Percentiles rank a stretch among this genome's conserved stretches.
Evolutionary conservation across 2,888 invertebrate genomes (phyloP).

Genomic region (Metellina segmentata): DNA sequence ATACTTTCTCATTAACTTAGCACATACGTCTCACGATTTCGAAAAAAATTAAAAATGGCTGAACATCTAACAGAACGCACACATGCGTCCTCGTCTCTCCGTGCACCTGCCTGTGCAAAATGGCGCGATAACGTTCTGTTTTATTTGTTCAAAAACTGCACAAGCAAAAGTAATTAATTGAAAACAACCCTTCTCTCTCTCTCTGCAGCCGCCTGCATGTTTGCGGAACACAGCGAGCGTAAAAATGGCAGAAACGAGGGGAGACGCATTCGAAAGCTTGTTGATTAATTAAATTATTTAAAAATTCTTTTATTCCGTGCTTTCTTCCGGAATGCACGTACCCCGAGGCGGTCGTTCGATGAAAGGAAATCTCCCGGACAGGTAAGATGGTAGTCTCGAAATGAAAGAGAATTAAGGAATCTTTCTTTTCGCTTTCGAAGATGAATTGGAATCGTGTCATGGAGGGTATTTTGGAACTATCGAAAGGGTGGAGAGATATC

Average conservation of each 20-base stretch:
- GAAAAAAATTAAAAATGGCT: no score
- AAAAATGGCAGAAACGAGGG: background rate
- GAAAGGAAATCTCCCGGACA: background rate
- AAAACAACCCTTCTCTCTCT: background rate
- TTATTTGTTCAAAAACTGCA: conserved; percentile 13
- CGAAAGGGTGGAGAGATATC: background rate
- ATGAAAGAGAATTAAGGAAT: background rate
- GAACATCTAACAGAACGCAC: no score
- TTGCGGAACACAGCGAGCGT: background rate
- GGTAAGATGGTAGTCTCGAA: background rate
- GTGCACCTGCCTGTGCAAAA: background rate
- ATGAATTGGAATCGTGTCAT: background rate
- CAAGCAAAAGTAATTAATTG: conserved; percentile 39
- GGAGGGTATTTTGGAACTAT: background rate
- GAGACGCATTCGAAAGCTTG: background rate
- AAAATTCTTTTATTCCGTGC: background rate
- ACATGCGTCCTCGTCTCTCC: no score
- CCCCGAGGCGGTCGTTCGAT: background rate
- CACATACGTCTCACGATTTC: no score
- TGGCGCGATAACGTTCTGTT: background rate
- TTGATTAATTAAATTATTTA: conserved; percentile 14
- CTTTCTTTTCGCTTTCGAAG: background rate
- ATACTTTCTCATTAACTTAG: no score
- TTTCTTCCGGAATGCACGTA: background rate
- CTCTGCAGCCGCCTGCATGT: background rate